Evolutionary conservation across 2,797 vertebrate species (phyloP).

Genomic region (Myiotriccus ornatus): DNA sequence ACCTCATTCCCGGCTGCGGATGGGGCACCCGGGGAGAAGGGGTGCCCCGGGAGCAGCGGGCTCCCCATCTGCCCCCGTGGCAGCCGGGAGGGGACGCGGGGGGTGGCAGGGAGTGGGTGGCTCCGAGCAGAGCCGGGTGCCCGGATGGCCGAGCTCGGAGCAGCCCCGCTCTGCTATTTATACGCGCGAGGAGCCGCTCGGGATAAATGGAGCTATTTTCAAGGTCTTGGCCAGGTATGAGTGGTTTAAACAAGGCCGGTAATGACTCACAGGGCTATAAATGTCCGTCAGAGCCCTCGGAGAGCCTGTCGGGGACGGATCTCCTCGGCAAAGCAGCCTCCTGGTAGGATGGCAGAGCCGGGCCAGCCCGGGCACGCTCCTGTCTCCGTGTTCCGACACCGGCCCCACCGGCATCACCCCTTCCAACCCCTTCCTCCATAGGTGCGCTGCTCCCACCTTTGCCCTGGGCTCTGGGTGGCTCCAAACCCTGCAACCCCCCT

Average conservation of each 20-base stretch:
- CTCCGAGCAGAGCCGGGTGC: neutral
- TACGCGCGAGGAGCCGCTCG: neutral
- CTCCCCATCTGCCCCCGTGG: neutral
- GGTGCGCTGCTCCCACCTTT: accelerated
- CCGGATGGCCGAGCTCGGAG: accelerated
- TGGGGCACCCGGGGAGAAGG: neutral
- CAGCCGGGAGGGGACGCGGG: accelerated
- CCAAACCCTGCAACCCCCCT: accelerated
- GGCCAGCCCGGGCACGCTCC: neutral
- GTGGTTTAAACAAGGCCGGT: constrained; percentile 60
- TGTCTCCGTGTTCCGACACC: accelerated
- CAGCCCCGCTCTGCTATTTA: constrained; percentile 38
- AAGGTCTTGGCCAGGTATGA: constrained; percentile 69
- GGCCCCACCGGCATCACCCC: neutral
- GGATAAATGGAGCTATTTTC: constrained; percentile 68
- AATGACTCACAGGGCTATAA: constrained; percentile 68
- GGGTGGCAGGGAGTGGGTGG: neutral
- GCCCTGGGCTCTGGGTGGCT: neutral
- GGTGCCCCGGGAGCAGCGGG: neutral
- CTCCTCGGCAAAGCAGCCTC: neutral
- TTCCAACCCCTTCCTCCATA: accelerated
- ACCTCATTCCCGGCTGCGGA: neutral
- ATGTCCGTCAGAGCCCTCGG: constrained; percentile 24
- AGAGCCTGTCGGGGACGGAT: neutral
- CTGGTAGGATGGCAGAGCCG: accelerated